Evolutionary conservation across 2,888 invertebrate species (phyloP).

Genomic region (Oscheius myriophilus): DNA sequence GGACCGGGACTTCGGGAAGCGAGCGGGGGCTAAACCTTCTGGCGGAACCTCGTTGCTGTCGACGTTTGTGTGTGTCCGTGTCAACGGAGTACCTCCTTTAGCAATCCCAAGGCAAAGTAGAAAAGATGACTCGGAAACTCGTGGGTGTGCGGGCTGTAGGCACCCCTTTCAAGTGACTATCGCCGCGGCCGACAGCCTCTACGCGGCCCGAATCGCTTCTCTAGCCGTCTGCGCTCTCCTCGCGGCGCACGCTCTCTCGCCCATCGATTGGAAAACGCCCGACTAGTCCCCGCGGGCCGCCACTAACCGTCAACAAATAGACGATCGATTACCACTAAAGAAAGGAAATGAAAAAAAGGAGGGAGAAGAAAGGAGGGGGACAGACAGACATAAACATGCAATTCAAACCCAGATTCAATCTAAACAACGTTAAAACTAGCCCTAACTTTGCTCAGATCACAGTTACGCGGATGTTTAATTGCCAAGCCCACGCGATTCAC

Average conservation of each 20-base stretch:
- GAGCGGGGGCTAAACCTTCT: too few relatives aligned
- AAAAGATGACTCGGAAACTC: constrained; percentile 21
- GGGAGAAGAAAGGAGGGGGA: too few relatives aligned
- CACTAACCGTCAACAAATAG: constrained; percentile 20
- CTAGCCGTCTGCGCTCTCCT: constrained; percentile 17
- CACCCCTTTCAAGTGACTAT: constrained; percentile 48
- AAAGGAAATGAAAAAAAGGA: too few relatives aligned
- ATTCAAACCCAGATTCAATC: too few relatives aligned
- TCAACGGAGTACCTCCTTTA: constrained; percentile 17
- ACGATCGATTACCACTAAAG: too few relatives aligned
- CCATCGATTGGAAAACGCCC: constrained; percentile 20
- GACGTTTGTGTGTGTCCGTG: constrained; percentile 10
- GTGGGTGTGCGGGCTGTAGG: constrained; percentile 26
- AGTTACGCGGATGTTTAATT: too few relatives aligned
- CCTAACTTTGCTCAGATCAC: too few relatives aligned
- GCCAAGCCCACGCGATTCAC: too few relatives aligned
- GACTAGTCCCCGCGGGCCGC: constrained; percentile 14
- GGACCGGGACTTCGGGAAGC: too few relatives aligned
- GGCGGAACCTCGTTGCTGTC: too few relatives aligned
- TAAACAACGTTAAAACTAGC: too few relatives aligned
- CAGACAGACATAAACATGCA: too few relatives aligned
- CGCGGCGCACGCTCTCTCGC: constrained; percentile 11
- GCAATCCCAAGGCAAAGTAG: constrained; percentile 30
- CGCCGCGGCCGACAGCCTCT: constrained; percentile 31
- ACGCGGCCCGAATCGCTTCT: constrained; percentile 23